Evolutionary conservation across 2,113 vertebrate species (phyloP).

Genomic region (Terrapene triunguis): DNA sequence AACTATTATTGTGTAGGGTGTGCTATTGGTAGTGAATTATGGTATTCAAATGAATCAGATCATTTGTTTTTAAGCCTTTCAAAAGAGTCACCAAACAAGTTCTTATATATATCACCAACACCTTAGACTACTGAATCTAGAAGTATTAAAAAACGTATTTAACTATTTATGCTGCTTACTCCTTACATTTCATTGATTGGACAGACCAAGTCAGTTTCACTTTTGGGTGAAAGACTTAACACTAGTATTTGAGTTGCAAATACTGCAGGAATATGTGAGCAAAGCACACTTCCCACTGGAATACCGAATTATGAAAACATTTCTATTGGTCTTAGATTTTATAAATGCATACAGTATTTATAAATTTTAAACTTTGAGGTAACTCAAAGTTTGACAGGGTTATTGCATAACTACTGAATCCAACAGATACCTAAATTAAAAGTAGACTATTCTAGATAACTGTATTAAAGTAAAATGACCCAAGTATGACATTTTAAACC

Average conservation of each 20-base stretch:
- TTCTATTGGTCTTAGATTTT: not conserved
- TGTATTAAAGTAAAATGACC: too few species aligned
- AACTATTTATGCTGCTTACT: not conserved
- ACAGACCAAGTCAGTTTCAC: not conserved
- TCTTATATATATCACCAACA: not conserved
- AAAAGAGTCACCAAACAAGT: not conserved
- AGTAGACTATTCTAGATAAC: too few species aligned
- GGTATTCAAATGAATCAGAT: not conserved
- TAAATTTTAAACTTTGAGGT: too few species aligned
- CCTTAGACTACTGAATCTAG: not conserved
- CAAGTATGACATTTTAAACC: not conserved
- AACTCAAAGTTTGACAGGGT: too few species aligned
- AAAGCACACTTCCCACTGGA: not conserved
- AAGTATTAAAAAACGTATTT: not conserved
- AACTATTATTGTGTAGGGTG: fast-evolving
- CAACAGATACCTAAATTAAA: too few species aligned
- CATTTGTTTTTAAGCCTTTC: not conserved
- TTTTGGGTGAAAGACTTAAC: not conserved
- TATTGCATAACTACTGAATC: too few species aligned
- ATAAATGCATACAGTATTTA: not conserved
- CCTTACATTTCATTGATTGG: not conserved
- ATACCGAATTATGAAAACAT: not conserved
- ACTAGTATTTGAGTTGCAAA: not conserved
- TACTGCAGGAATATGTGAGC: not conserved
- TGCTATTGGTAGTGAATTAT: not conserved